Percentiles rank a stretch among this genome's conserved stretches.
Conservation (phyloP, 2,113 vertebrate species). For the Syngnathus typhle region DNA sequence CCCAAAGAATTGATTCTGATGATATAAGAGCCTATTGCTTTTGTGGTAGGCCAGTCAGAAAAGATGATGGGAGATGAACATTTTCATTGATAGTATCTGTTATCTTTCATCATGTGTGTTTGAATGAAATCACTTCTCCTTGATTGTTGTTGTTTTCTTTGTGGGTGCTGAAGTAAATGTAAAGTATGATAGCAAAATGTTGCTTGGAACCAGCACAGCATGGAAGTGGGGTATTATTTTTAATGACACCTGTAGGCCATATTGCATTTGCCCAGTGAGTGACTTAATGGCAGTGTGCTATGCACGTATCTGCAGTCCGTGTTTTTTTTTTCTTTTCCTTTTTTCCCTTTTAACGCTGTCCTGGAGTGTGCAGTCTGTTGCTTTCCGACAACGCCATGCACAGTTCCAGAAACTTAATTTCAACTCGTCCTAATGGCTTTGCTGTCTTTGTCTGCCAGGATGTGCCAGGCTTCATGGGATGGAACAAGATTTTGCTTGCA, state of each 20-base stretch:
- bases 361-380: constrained; percentile 2
- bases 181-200: constrained; percentile 37
- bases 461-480: constrained; percentile 11
- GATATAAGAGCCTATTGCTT: constrained; percentile 56
- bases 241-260: constrained; percentile 58
- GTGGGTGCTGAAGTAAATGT: constrained; percentile 9
- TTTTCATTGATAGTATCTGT: constrained; percentile 32
- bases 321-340: neutral
- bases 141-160: constrained; percentile 5
- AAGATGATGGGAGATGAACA: constrained; percentile 57
- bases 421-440: constrained; percentile 29
- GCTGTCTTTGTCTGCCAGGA: constrained; percentile 39
- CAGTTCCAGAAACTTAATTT: constrained; percentile 37
- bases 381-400: constrained; percentile 43
- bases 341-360: neutral
- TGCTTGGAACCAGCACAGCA: constrained; percentile 33
- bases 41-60: constrained; percentile 43
- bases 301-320: constrained; percentile 17
- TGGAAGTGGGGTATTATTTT: constrained; percentile 43
- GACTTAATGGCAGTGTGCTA: constrained; percentile 27
- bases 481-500: constrained; percentile 15
- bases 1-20: constrained; percentile 45
- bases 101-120: constrained; percentile 13
- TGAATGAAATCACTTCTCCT: constrained; percentile 36
- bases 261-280: constrained; percentile 30